phyloP scores from a whole-genome alignment of 2,113 vertebrate genomes.

The Centrocercus urophasianus region DNA sequence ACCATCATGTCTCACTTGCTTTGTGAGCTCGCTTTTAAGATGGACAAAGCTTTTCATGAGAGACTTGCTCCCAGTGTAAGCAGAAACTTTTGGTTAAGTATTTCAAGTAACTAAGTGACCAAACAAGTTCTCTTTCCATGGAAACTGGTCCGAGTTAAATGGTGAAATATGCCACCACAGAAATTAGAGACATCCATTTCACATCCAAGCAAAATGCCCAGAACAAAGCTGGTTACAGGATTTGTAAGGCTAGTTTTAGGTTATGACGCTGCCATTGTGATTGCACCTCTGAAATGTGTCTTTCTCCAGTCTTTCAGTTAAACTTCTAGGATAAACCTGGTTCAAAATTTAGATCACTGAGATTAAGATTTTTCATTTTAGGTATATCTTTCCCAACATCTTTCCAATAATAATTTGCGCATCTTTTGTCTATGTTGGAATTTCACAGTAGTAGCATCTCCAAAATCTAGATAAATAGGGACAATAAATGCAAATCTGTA shows the following conservation, averaged over 20 bases:
- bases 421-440: slow-evolving; percentile 3
- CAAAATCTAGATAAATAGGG: not conserved
- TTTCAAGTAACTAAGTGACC: slow-evolving; percentile 57
- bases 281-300: not conserved
- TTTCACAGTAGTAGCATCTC: not conserved
- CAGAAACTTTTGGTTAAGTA: slow-evolving; percentile 47
- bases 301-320: not conserved
- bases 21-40: slow-evolving; percentile 79
- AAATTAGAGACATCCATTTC: not conserved
- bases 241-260: not conserved
- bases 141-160: not conserved
- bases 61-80: slow-evolving; percentile 53
- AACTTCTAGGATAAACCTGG: not conserved
- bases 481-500: not conserved
- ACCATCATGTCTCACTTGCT: slow-evolving; percentile 77
- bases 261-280: not conserved
- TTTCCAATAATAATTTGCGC: not conserved
- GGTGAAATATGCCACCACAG: not conserved
- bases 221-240: not conserved
- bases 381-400: not conserved
- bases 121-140: slow-evolving; percentile 7
- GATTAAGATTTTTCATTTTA: not conserved
- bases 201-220: not conserved
- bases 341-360: not conserved
- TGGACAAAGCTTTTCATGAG: slow-evolving; percentile 69